These are phyloP conservation scores for Hirundo rustica DNA, from an alignment of 2,797 vertebrate species.

Conservation along the genomic window DNA sequence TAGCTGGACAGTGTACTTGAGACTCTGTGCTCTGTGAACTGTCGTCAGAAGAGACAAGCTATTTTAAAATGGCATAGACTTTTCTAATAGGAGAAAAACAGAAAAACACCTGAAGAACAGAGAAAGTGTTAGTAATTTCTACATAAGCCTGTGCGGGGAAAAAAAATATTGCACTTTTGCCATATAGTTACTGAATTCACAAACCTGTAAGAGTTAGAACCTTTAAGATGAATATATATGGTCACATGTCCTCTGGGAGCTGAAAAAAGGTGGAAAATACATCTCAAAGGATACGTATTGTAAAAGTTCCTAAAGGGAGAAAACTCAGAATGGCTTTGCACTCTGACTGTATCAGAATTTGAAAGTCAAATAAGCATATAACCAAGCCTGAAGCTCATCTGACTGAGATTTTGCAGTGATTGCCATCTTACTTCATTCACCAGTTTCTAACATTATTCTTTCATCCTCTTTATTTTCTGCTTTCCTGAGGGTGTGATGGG, in stretches of 20 bases:
- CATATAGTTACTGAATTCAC: background rate
- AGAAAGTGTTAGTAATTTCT: background rate
- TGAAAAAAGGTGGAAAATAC: background rate
- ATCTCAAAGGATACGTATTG: background rate
- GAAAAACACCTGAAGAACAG: no score
- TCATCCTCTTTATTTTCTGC: background rate
- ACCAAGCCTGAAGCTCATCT: background rate
- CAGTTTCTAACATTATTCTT: background rate
- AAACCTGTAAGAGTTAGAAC: background rate
- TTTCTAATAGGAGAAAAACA: background rate
- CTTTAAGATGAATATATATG: background rate
- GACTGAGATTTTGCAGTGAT: background rate
- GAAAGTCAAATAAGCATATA: background rate
- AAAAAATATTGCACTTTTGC: background rate
- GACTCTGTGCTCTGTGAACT: background rate
- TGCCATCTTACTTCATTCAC: background rate
- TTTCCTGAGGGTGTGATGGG: background rate
- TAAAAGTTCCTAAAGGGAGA: background rate
- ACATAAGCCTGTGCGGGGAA: accelerated
- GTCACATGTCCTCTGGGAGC: background rate
- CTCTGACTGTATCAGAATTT: background rate
- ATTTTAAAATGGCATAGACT: background rate
- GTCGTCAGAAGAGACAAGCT: background rate
- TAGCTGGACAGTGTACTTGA: background rate
- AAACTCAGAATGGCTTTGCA: background rate